Evolutionary conservation across 2,113 vertebrate species (phyloP), one percentile per base, ranked within the genome.

Genomic region (Rhea pennata): DNA sequence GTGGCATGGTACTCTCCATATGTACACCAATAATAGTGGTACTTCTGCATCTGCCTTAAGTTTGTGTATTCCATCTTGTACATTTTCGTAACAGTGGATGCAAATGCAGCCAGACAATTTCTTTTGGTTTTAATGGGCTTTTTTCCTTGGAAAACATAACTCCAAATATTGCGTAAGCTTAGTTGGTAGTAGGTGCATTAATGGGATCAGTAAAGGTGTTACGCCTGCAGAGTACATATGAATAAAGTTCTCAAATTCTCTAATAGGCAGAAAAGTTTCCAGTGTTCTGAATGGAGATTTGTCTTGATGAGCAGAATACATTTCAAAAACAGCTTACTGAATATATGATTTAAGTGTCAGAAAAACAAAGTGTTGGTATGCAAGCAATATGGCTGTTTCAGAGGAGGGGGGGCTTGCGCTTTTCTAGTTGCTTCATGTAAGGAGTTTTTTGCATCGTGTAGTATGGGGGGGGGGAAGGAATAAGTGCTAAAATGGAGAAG

Each of bases 301-400:
- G 21, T 70, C 71, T 80, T 88, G 59, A 88, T 74, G 27, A 87
- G 12, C 51, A 78, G 62, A 86, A 90, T 54, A 26, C 48, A 61
- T 83, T 84, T 93, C 39, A 87, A 7, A 66, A 92, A 29, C 20
- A 78, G n/a, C n/a, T 85, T 61, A 56, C 19, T 72, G 26, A 90
- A 64, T 70, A 75, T 58, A 21, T 70, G 44, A 64, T 81, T 90
- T 87, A 26, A 74, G 21, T 70, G 22, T 44, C 75, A 83, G 78
- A 75, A 93, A 77, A 91, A 31, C 40, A 75, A 75, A 40, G 6
- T 21, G 20, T 42, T 70, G 27, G 3, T 71, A 74, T 51, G 23
- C 22, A 79, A 84, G 62, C 50, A 50, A 20, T 15, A 40, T 1
- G 3, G 4, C 1, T 0, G 0, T 72, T 93, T 87, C 0, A 1